Evolutionary conservation across 2,888 invertebrate genomes (phyloP), one percentile per base, ranked within the genome.

Genomic region (Keiferia lycopersicella): DNA sequence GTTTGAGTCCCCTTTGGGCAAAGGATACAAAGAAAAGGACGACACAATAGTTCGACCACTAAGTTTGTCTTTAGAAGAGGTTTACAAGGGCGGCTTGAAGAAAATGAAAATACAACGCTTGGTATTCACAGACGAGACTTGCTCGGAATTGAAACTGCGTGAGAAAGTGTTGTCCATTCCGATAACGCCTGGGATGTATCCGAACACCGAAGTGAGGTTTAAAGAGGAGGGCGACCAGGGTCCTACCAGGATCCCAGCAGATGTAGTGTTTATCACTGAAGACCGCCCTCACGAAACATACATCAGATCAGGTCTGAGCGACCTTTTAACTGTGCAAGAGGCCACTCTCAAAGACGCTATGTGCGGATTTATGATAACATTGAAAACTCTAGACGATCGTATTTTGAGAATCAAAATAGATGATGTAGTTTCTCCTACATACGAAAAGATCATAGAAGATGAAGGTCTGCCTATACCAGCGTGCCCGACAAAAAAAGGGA

Each of bases 221-320:
- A 94, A 94, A 45, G 95, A 95, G 75, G 96, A 96, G 83, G 97
- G 97, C 0, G 96, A 97, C 81, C 95, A 96, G 73, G 94, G 94
- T 30, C 95, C 96, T 0, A 94, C 94, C 2, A 93, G 94, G 73
- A 94, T 95, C 70, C 94, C 95, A 67, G 96, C 95, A 30, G 96
- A 96, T 79, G 93, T 96, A 0, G 91, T 96, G 66, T 96, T 96
- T 76, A 90, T 95, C 63, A 94, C 94, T 0, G 94, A 95, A 80
- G 96, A 96, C 71, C 93, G 94, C 65, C 94, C 94, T 0, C 95
- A 96, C 77, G 93, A 94, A 0, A 83, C 84, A 0, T 97, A 94
- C 80, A 81, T 90, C 39, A 92, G 96, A 63, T 94, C 95, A 45
- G 94, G 93, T 0, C 67, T 86, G 12, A 93, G 95, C 71, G 93